A percentile compares a stretch with the other conserved stretches of the same genome.
Evolutionary conservation across 2,113 vertebrate genomes (phyloP).

Genomic region (Origma solitaria): DNA sequence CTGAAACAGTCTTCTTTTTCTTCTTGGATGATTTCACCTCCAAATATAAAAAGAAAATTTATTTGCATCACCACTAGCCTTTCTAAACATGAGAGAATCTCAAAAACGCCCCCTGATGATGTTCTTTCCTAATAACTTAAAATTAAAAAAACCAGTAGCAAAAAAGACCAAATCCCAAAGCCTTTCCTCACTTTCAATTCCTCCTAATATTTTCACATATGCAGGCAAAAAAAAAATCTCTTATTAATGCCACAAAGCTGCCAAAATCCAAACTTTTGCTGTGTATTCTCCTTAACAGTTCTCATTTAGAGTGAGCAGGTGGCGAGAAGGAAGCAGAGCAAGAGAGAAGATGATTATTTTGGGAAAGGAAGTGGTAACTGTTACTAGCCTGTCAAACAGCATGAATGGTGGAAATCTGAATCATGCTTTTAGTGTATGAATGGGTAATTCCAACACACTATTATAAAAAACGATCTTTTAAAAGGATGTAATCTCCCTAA

Average conservation of each 20-base stretch:
- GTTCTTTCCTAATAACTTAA: neutral
- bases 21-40: neutral
- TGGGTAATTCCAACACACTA: neutral
- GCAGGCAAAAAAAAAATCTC: neutral
- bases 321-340: slow-evolving; percentile 33
- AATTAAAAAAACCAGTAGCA: neutral
- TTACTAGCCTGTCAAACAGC: slow-evolving; percentile 9
- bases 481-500: neutral
- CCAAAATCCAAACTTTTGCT: neutral
- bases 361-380: slow-evolving; percentile 44
- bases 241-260: neutral
- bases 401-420: slow-evolving; percentile 28
- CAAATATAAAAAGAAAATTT: neutral
- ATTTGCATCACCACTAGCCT: neutral
- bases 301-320: slow-evolving; percentile 29
- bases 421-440: slow-evolving; percentile 18
- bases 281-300: neutral
- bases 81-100: neutral
- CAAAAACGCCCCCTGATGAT: neutral
- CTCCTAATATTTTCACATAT: neutral
- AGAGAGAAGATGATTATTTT: slow-evolving; percentile 22
- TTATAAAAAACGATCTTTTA: neutral
- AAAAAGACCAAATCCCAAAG: neutral
- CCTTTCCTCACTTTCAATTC: neutral
- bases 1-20: neutral